Conservation (phyloP, 2,888 invertebrate species). For the Lapara coniferarum region DNA sequence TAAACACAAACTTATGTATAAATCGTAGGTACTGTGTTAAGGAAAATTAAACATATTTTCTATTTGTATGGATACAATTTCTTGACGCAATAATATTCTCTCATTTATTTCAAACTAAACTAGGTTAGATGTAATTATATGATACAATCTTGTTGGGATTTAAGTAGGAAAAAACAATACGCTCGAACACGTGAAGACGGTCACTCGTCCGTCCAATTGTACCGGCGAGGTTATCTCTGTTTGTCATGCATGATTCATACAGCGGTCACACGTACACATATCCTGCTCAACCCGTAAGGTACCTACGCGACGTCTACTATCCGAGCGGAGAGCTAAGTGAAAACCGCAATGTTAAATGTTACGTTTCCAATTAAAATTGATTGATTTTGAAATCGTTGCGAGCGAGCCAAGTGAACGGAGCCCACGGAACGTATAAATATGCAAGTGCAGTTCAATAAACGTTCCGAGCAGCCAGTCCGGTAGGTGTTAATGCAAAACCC, state of each 20-base stretch:
- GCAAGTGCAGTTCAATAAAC: slow-evolving; percentile 57
- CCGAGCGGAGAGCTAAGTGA: slow-evolving; percentile 21
- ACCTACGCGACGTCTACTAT: neutral
- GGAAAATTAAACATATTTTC: neutral
- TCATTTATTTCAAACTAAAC: too few species aligned
- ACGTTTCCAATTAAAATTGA: slow-evolving; percentile 43
- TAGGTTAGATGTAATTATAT: neutral
- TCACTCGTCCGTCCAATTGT: slow-evolving; percentile 58
- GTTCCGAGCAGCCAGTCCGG: slow-evolving; percentile 49
- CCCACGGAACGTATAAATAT: slow-evolving; percentile 33
- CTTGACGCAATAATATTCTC: neutral
- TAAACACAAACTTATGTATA: neutral
- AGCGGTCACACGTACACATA: slow-evolving; percentile 44
- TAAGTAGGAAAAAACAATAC: slow-evolving; percentile 2
- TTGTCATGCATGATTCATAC: slow-evolving; percentile 64
- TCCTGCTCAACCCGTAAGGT: slow-evolving; percentile 31
- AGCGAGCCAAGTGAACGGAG: slow-evolving; percentile 38
- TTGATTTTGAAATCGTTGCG: slow-evolving; percentile 38
- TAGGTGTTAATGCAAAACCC: slow-evolving; percentile 72
- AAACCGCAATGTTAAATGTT: slow-evolving; percentile 32
- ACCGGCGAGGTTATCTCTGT: slow-evolving; percentile 53
- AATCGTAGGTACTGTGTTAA: neutral
- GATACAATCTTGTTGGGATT: neutral
- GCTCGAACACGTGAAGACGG: slow-evolving; percentile 34
- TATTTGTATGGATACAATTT: neutral